These are phyloP conservation scores for Pristionchus maxplancki DNA, from an alignment of 2,888 invertebrate genomes.

Conservation along the genomic window DNA sequence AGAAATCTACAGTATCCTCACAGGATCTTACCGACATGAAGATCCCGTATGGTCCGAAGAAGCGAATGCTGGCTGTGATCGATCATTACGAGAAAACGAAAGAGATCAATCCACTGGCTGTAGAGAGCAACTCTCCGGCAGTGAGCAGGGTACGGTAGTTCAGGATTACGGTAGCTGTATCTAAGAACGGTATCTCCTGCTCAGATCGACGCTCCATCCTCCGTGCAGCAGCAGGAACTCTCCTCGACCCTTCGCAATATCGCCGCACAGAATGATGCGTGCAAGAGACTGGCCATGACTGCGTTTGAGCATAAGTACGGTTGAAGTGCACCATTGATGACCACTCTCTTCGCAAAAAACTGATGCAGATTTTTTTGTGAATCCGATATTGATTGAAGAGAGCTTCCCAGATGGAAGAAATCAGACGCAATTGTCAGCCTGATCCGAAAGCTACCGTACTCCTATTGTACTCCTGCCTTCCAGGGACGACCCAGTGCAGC, in stretches of 20 bases:
- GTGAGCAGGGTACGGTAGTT: conserved; percentile 20
- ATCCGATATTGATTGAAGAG: too few relatives aligned
- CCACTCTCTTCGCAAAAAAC: too few relatives aligned
- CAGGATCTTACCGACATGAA: conserved; percentile 60
- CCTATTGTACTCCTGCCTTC: not conserved
- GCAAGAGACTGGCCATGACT: conserved; percentile 48
- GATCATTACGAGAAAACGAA: conserved; percentile 55
- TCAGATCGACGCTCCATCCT: conserved; percentile 30
- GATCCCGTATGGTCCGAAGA: conserved; percentile 66
- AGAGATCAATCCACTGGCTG: conserved; percentile 8
- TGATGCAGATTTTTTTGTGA: not conserved
- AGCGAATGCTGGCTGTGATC: conserved; percentile 65
- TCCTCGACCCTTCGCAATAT: conserved; percentile 24
- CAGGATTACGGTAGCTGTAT: not conserved
- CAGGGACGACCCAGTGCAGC: conserved; percentile 31
- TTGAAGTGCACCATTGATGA: too few relatives aligned
- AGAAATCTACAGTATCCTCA: not conserved
- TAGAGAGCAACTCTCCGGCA: conserved; percentile 22
- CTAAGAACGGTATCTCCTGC: not conserved
- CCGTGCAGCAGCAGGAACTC: conserved; percentile 15
- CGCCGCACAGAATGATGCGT: conserved; percentile 25
- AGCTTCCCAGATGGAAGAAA: too few relatives aligned
- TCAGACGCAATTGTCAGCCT: too few relatives aligned
- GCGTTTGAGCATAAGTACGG: conserved; percentile 45
- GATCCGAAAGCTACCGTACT: not conserved